Evolutionary conservation across 1,140 invertebrate species (phyloP).

Genomic region (Drosophila nigrodunni): DNA sequence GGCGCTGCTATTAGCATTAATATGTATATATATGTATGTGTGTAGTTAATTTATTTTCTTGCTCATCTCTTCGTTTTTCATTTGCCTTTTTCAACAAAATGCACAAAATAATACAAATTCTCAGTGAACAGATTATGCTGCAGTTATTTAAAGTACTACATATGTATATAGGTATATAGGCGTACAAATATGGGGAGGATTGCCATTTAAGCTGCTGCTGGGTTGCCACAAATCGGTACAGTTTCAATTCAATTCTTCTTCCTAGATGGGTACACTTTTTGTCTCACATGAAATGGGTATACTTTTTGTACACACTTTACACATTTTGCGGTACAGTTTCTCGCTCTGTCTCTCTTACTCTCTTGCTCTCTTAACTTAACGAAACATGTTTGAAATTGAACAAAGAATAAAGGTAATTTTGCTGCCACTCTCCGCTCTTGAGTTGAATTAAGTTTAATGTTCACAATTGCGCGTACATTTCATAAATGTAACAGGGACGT

Average conservation of each 20-base stretch:
- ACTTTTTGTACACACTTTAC: neutral
- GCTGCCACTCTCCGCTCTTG: constrained; percentile 21
- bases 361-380: constrained; percentile 44
- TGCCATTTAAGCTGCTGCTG: constrained; percentile 50
- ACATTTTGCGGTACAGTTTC: neutral
- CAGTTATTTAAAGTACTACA: constrained; percentile 73
- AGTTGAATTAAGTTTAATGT: constrained; percentile 12
- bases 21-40: constrained; percentile 39
- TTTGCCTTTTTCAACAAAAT: constrained; percentile 59
- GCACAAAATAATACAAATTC: constrained; percentile 79
- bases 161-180: constrained; percentile 51
- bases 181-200: constrained; percentile 57
- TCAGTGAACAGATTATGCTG: constrained; percentile 51
- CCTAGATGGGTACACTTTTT: neutral
- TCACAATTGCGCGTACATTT: constrained; percentile 65
- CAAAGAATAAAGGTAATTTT: neutral
- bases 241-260: neutral
- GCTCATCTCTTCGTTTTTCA: constrained; percentile 45
- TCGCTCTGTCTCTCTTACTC: constrained; percentile 50
- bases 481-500: constrained; percentile 76
- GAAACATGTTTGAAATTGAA: neutral
- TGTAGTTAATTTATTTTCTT: constrained; percentile 31
- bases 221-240: constrained; percentile 23
- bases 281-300: neutral
- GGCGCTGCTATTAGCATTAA: constrained; percentile 45